Conservation (phyloP, 2,113 vertebrate genomes). For the Phyllopteryx taeniolatus region DNA sequence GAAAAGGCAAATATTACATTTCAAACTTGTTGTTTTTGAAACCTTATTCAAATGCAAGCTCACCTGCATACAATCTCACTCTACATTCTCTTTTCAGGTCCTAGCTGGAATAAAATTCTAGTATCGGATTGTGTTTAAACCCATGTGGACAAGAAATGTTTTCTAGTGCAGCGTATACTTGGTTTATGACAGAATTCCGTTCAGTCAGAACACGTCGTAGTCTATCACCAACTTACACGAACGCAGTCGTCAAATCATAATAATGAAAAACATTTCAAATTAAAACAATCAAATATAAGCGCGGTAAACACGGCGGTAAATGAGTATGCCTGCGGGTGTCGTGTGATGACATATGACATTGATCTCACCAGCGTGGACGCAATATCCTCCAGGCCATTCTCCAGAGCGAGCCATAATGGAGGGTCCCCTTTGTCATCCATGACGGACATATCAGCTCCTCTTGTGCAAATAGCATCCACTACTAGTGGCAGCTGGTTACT, state of each 20-base stretch:
- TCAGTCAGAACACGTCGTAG: too few relatives aligned
- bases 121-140: too few relatives aligned
- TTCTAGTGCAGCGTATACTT: background rate
- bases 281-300: too few relatives aligned
- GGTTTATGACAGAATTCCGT: too few relatives aligned
- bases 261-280: background rate
- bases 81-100: too few relatives aligned
- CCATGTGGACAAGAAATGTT: background rate
- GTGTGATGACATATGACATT: background rate
- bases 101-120: too few relatives aligned
- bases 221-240: too few relatives aligned
- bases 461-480: conserved; percentile 94
- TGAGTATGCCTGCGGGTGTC: too few relatives aligned
- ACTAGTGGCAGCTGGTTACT: conserved; percentile 94
- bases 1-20: background rate
- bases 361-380: conserved; percentile 91
- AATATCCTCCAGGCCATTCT: conserved; percentile 88
- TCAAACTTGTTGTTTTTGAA: background rate
- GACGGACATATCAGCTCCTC: conserved; percentile 96
- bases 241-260: too few relatives aligned
- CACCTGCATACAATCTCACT: too few relatives aligned
- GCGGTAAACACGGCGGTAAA: too few relatives aligned
- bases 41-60: too few relatives aligned
- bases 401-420: conserved; percentile 91
- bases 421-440: conserved; percentile 90